Percentiles rank a stretch among this genome's conserved stretches.
Conservation (phyloP, 2,797 vertebrate genomes). For the Liasis olivaceus region DNA sequence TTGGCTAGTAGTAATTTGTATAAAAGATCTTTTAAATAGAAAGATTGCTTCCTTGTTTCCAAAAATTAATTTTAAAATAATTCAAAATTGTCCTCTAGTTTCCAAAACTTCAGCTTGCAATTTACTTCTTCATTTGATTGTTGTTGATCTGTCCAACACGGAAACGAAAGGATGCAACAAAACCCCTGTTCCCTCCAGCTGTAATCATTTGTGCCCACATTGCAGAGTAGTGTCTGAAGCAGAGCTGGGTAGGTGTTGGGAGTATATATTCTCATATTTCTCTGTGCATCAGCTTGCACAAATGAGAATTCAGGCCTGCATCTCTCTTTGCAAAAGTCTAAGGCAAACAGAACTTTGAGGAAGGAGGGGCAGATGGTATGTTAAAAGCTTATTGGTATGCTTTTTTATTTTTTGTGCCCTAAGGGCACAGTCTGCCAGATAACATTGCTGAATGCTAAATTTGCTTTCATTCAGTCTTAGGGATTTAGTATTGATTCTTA, state of each 20-base stretch:
- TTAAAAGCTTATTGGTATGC: neutral
- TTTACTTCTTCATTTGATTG: neutral
- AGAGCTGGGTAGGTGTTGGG: neutral
- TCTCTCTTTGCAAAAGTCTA: neutral
- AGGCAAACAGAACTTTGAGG: neutral
- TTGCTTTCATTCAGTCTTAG: neutral
- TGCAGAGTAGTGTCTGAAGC: neutral
- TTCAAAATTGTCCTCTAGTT: neutral
- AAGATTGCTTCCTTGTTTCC: constrained; percentile 19
- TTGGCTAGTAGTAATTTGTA: neutral
- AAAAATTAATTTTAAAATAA: neutral
- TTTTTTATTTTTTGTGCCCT: neutral
- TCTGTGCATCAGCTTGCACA: neutral
- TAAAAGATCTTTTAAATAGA: neutral
- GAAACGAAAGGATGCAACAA: neutral
- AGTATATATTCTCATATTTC: neutral
- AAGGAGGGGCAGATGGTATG: neutral
- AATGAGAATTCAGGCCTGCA: neutral
- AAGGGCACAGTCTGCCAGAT: neutral
- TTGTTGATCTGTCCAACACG: neutral
- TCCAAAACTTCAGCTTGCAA: neutral
- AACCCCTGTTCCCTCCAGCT: neutral
- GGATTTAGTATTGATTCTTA: neutral
- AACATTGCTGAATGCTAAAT: neutral
- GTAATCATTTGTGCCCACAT: neutral